Conservation (phyloP, 2,797 vertebrate genomes). For the Paedocypris micromegethes region DNA sequence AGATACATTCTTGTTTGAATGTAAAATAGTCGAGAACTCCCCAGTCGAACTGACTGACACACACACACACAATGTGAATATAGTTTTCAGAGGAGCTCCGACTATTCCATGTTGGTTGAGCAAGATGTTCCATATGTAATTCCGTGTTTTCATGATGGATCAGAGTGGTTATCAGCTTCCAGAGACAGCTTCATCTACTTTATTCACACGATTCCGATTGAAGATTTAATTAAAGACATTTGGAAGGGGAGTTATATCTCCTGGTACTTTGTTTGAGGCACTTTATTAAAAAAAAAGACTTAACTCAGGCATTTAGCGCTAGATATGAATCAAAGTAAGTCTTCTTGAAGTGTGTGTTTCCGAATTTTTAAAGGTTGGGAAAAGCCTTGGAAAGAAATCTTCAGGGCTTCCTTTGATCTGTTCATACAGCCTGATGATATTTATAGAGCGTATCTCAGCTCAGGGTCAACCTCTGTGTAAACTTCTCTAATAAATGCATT, state of each 20-base stretch:
- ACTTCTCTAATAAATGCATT: conserved; percentile 36
- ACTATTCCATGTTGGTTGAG: too few relatives aligned
- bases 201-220: background rate
- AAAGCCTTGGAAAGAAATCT: conserved; percentile 17
- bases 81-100: too few relatives aligned
- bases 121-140: too few relatives aligned
- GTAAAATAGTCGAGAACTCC: too few relatives aligned
- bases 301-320: conserved; percentile 17
- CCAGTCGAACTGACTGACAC: too few relatives aligned
- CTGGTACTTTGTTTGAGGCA: conserved; percentile 17
- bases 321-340: conserved; percentile 22
- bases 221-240: conserved; percentile 19
- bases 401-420: conserved; percentile 39
- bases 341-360: background rate
- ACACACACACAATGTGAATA: too few relatives aligned
- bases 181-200: too few relatives aligned
- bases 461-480: conserved; percentile 37
- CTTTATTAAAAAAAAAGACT: conserved; percentile 13
- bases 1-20: too few relatives aligned
- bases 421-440: conserved; percentile 25
- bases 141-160: too few relatives aligned
- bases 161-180: too few relatives aligned
- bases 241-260: conserved; percentile 2
- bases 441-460: conserved; percentile 26
- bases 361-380: conserved; percentile 39